phyloP scores from a whole-genome alignment of 1,140 invertebrate genomes.

The Leptopilina boulardi region DNA sequence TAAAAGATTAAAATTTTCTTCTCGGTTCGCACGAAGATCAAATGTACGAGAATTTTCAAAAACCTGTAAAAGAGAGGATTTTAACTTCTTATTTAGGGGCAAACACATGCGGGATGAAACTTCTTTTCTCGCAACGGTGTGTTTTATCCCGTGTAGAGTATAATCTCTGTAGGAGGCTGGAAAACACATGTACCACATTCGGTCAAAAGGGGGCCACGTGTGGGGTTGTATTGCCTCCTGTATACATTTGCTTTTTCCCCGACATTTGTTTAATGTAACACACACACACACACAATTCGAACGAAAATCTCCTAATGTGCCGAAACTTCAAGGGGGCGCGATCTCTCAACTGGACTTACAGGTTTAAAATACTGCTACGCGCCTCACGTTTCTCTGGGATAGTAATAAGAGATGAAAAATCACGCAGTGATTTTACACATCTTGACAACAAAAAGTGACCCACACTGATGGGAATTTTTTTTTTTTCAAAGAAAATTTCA shows the following conservation, averaged over 20 bases:
- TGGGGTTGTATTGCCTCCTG: constrained; percentile 53
- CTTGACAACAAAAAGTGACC: neutral
- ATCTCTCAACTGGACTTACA: neutral
- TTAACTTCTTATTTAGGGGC: constrained; percentile 9
- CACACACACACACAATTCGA: constrained; percentile 8
- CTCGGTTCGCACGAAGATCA: constrained; percentile 14
- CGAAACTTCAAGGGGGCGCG: neutral
- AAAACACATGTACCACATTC: constrained; percentile 72
- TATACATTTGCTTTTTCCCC: constrained; percentile 48
- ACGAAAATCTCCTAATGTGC: constrained; percentile 34
- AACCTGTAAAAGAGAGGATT: neutral
- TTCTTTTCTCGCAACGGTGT: constrained; percentile 49
- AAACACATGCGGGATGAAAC: constrained; percentile 36
- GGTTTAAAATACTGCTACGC: neutral
- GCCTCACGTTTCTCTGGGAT: neutral
- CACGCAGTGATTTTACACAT: neutral
- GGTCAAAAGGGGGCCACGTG: constrained; percentile 64
- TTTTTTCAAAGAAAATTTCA: neutral
- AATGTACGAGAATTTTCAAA: neutral
- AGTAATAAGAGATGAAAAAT: neutral
- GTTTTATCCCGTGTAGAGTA: constrained; percentile 55
- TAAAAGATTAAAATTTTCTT: neutral
- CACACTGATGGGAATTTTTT: neutral
- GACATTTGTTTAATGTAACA: constrained; percentile 37
- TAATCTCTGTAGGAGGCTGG: constrained; percentile 72